A percentile compares a stretch with the other conserved stretches of the same genome.
Conservation (phyloP, 2,888 invertebrate genomes). For the Osmoderma eremita region DNA sequence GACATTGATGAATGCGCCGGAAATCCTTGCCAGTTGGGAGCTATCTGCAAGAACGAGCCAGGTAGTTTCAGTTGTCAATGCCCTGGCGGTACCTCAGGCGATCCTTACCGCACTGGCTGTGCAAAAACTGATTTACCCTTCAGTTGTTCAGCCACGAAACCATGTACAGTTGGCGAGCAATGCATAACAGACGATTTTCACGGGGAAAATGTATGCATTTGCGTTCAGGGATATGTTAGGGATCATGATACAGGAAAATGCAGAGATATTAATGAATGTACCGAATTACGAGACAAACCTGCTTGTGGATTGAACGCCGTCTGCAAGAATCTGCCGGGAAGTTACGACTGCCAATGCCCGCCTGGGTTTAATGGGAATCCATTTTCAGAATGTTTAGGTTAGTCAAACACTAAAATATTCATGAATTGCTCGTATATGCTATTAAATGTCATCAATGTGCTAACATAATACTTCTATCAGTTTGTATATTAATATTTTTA, state of each 20-base stretch:
- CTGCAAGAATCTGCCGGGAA: constrained; percentile 92
- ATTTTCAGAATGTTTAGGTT: constrained; percentile 81
- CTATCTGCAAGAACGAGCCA: constrained; percentile 88
- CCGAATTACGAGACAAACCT: constrained; percentile 76
- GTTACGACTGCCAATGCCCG: constrained; percentile 92
- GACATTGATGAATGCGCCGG: constrained; percentile 90
- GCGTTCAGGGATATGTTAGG: constrained; percentile 86
- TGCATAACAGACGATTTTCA: constrained; percentile 81
- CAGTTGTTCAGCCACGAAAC: constrained; percentile 78
- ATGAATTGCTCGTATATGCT: too few relatives aligned
- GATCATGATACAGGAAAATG: constrained; percentile 79
- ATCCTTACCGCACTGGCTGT: constrained; percentile 84
- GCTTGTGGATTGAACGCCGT: constrained; percentile 90
- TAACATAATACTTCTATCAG: too few relatives aligned
- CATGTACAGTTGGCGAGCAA: constrained; percentile 86
- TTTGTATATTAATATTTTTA: too few relatives aligned
- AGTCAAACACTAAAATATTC: constrained; percentile 7
- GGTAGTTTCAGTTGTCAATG: constrained; percentile 90
- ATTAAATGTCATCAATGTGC: too few relatives aligned
- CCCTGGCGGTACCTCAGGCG: constrained; percentile 82
- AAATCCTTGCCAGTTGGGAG: constrained; percentile 84
- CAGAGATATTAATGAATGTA: constrained; percentile 88
- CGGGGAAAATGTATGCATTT: constrained; percentile 86
- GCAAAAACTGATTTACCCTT: constrained; percentile 71
- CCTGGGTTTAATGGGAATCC: constrained; percentile 90